Evolutionary conservation across 37 sponge, comb jelly and placozoan species (phyloP), one percentile per base, ranked within the genome.

Genomic region (Tethya wilhelma): DNA sequence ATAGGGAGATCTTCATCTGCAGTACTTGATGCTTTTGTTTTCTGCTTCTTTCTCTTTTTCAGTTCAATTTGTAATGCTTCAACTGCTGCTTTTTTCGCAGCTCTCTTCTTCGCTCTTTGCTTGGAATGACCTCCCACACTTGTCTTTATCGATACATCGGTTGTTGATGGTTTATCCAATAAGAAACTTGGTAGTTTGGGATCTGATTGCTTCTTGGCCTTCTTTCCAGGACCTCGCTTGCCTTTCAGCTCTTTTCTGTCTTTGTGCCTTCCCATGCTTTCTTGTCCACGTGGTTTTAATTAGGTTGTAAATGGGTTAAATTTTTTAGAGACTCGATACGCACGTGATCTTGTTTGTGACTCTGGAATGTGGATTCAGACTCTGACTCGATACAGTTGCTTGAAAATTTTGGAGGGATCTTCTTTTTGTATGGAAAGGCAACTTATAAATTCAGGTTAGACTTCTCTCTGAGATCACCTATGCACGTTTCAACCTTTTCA

Each of bases 171-270:
- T n/a, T n/a, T n/a, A n/a, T n/a, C n/a, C n/a, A n/a, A n/a, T n/a
- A n/a, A n/a, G n/a, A n/a, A n/a, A n/a, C n/a, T n/a, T 41, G 90
- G 84, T 17, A 84, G 60, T 19, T 60, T 68, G 19, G 93, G 93
- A 28, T 62, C 78, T 1, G 63, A 53, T 77, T 92, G 93, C 77
- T 92, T 92, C 58, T 79, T 75, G 19, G 82, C 39, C 58, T 84
- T 87, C 49, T 73, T 84, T 3, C 93, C 93, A 26, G 85, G 85
- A 0, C 93, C 93, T 44, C 75, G 84, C 59, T 86, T 77, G 44
- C 53, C 14, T 49, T 49, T 9, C 53, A 49, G 53, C 53, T 19
- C 14, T n/a, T 60, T n/a, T n/a, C 7, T 12, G 63, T 60, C 26
- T 8, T 31, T 67, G 37, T 67, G 36, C 37, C 14, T 7, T 25